Conservation (phyloP, 2,113 vertebrate genomes). For the Chaetodon trifascialis region DNA sequence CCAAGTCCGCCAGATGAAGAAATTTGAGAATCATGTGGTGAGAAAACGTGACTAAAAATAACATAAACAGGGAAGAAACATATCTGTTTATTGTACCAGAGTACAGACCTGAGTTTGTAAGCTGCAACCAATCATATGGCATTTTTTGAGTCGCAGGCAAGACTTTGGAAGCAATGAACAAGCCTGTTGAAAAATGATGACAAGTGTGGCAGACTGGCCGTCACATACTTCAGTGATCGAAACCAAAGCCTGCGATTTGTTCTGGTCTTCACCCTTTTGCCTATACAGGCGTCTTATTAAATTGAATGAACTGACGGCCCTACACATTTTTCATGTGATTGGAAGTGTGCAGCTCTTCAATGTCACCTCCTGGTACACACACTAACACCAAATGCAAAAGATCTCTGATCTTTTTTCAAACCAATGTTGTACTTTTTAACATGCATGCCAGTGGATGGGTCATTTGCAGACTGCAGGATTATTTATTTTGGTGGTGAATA, state of each 20-base stretch:
- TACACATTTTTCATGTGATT: neutral
- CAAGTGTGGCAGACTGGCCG: neutral
- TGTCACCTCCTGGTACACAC: neutral
- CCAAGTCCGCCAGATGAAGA: neutral
- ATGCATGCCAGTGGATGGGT: neutral
- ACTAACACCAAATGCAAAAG: neutral
- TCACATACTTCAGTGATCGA: neutral
- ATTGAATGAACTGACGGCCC: conserved; percentile 7
- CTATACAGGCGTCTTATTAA: neutral
- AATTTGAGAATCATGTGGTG: neutral
- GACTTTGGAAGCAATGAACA: neutral
- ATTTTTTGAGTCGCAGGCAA: neutral
- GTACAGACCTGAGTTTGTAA: neutral
- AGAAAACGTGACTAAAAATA: neutral
- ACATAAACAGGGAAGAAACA: too few species aligned
- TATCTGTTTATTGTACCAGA: neutral
- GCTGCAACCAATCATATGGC: neutral
- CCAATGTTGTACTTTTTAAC: conserved; percentile 4
- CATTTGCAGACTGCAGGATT: conserved; percentile 9
- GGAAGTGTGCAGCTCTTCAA: neutral
- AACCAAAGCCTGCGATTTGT: conserved; percentile 5
- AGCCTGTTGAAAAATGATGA: neutral
- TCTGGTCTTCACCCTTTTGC: neutral
- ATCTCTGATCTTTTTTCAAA: too few species aligned
- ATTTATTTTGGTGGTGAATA: neutral